Evolutionary conservation across 2,113 vertebrate species (phyloP).

Genomic region (Entelurus aequoreus): DNA sequence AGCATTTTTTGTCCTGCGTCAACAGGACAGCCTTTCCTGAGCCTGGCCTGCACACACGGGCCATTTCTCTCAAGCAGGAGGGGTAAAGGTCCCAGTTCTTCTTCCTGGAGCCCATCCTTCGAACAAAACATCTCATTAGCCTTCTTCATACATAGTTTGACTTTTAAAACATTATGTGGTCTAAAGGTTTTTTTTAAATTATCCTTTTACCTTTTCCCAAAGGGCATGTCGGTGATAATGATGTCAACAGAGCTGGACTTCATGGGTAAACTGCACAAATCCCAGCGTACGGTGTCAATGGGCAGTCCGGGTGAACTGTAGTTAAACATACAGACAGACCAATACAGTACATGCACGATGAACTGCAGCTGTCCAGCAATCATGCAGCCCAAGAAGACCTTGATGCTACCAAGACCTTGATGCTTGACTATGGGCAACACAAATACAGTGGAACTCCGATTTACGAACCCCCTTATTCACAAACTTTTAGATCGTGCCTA

Average conservation of each 20-base stretch:
- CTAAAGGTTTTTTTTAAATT: not conserved
- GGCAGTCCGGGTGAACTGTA: conserved; percentile 74
- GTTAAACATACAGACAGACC: not conserved
- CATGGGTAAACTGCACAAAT: conserved; percentile 84
- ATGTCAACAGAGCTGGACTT: conserved; percentile 85
- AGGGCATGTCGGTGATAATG: conserved; percentile 93
- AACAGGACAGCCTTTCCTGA: conserved; percentile 87
- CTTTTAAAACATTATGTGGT: not conserved
- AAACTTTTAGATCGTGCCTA: too few species aligned
- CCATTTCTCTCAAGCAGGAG: conserved; percentile 88
- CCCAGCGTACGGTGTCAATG: conserved; percentile 87
- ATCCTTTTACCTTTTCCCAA: conserved; percentile 88
- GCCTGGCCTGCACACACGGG: conserved; percentile 83
- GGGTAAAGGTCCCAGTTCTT: conserved; percentile 98
- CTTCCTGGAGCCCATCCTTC: conserved; percentile 91
- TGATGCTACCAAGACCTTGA: too few species aligned
- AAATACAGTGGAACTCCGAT: too few species aligned
- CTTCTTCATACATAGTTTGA: not conserved
- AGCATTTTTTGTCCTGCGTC: conserved; percentile 97
- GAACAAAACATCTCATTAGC: conserved; percentile 4
- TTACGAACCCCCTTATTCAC: too few species aligned
- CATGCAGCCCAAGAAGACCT: too few species aligned
- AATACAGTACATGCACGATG: not conserved
- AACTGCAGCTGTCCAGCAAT: not conserved
- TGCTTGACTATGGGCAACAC: too few species aligned